Evolutionary conservation across 2,888 invertebrate species (phyloP), one percentile per base, ranked within the genome.

Genomic region (Cylloceria caligata): DNA sequence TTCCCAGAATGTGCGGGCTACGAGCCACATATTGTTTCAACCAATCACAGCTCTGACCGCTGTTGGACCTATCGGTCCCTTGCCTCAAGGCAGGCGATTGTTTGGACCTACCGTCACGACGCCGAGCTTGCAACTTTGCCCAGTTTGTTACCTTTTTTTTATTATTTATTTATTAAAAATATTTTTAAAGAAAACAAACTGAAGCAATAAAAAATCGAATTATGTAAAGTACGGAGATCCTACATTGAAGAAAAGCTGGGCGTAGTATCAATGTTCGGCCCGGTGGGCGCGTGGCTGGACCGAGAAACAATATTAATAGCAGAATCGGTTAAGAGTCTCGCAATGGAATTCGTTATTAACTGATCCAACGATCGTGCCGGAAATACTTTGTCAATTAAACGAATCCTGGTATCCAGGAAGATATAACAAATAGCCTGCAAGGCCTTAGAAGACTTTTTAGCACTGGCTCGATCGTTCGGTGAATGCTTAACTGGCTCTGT

Each of bases 11-110:
- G 87, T 24, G 85, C 88, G 86, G 86, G 87, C 86, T 85, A 88
- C 86, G 30, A 88, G 89, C 90, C 90, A 91, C 91, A 91, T 92
- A 93, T 92, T 92, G 93, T 92, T 92, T 92, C 92, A 91, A 91
- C 91, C 93, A 93, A 93, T 93, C 93, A 93, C 93, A 93, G 93
- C 92, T 91, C 88, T 90, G 87, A 91, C 88, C 90, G 93, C 93
- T 93, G 93, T 93, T 93, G 93, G 93, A 93, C 93, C 92, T 90
- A 85, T 86, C 86, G 92, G 93, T 92, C 91, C 93, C 93, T 93
- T 93, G 92, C 92, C 90, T 81, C 86, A 87, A 86, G 92, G 92
- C 93, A 93, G 93, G 93, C 93, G 92, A 93, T 93, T 93, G 93
- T 92, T 93, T 92, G 92, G 92, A 92, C 92, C 92, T 92, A 92